Conservation (phyloP, 2,113 vertebrate genomes). For the Patagioenas fasciata region DNA sequence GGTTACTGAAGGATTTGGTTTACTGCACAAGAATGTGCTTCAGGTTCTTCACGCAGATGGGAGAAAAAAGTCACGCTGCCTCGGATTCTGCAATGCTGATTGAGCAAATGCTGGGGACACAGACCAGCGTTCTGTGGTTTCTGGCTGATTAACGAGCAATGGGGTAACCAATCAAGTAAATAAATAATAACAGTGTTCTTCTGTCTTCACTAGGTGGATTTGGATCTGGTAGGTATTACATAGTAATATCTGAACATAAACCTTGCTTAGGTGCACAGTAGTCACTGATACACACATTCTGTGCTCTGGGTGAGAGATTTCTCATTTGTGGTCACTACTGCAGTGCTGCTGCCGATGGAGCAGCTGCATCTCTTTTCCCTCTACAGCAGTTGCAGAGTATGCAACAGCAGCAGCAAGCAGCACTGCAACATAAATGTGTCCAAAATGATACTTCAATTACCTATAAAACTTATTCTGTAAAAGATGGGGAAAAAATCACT, state of each 20-base stretch:
- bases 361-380: neutral
- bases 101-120: rapidly evolving
- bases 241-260: neutral
- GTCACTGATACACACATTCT: neutral
- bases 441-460: neutral
- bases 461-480: neutral
- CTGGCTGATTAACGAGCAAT: neutral
- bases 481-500: neutral
- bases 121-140: neutral
- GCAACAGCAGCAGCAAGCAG: neutral
- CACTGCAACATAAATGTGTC: neutral
- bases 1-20: neutral
- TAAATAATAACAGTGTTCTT: neutral
- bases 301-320: neutral
- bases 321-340: neutral
- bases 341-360: neutral
- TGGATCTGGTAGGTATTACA: neutral
- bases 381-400: neutral
- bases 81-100: neutral
- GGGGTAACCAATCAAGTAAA: neutral
- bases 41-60: neutral
- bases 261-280: neutral
- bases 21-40: neutral
- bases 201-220: neutral
- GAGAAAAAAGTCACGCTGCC: neutral